Base-by-base conservation (phyloP, 1,140 invertebrate species). In the Aphaenogaster floridana region DNA sequence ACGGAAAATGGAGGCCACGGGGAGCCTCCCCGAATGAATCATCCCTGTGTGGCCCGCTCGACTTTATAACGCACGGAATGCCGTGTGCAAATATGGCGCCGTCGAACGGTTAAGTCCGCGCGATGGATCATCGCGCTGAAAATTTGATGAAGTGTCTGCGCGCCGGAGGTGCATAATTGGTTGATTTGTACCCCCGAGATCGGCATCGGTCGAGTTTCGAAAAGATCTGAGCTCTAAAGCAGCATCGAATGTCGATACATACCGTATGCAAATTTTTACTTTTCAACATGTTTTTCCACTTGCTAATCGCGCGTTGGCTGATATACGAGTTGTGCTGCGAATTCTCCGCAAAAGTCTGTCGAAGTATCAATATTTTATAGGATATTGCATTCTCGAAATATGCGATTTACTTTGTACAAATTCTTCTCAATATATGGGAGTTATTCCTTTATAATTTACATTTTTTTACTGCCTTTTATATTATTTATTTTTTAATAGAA, bases 61-160 rank as follows among this genome's bases (percentile, higher is more conserved):
- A 93, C 91, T 93, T 93, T 89, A 93, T 91, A 93, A 93, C 93
- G 92, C 92, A 91, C 91, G 92, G 93, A 94, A 95, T 94, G 93
- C 93, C 92, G 91, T 93, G 92, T 94, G 92, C 93, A 94, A 94
- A 94, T 94, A 94, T 94, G 93, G 94, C 92, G 94, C 93, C 83
- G 94, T 93, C 93, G 93, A 93, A 42, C 13, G 54, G 52, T 83
- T 74, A 83, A 74, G 54, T 83, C 11, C 68, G 54, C 68, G 42
- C 21, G 28, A 59, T 28, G 34, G 69, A 84, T 74, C 45, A 76
- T 84, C 45, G 34, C 80, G 34, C 21, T 76, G 54, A 76, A 74
- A 84, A 84, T 84, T 84, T 84, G 17, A 84, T 84, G 3, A 39
- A 84, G 54, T 63, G 68, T 17, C 42, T 52, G 80, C 52, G 42